phyloP scores from a whole-genome alignment of 2,888 invertebrate species.

The Amitus sp. region DNA sequence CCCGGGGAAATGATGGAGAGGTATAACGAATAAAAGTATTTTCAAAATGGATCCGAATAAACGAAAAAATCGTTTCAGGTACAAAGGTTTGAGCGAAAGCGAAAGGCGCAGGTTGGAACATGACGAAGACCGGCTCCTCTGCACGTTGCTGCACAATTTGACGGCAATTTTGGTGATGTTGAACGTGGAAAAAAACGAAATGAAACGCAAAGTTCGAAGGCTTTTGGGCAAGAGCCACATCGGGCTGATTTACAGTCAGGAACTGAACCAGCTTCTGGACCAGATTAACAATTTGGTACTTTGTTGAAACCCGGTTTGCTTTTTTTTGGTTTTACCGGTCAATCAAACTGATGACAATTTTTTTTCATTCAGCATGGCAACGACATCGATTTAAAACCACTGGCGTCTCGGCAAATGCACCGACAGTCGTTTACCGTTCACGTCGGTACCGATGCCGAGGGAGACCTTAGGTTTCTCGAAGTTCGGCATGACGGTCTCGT shows the following conservation, averaged over 20 bases:
- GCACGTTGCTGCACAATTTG: constrained; percentile 95
- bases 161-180: constrained; percentile 96
- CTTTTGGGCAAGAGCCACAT: constrained; percentile 98
- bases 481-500: constrained; percentile 97
- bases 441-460: constrained; percentile 91
- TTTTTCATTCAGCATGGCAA: constrained; percentile 87
- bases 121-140: constrained; percentile 95
- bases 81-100: constrained; percentile 91
- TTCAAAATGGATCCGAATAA: not conserved
- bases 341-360: too few species aligned
- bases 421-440: constrained; percentile 99
- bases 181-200: constrained; percentile 83
- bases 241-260: constrained; percentile 96
- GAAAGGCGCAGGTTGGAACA: constrained; percentile 95
- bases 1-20: constrained; percentile 99
- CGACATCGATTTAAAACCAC: constrained; percentile 95
- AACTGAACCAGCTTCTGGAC: constrained; percentile 95
- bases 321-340: too few species aligned
- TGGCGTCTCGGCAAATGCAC: constrained; percentile 94
- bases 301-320: too few species aligned
- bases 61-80: constrained; percentile 65
- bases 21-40: constrained; percentile 31
- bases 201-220: constrained; percentile 88
- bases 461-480: constrained; percentile 89
- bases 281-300: constrained; percentile 91